Base-by-base conservation (phyloP, 35 echinoderm and acorn worm species). In the Ophiothrix spiculata region DNA sequence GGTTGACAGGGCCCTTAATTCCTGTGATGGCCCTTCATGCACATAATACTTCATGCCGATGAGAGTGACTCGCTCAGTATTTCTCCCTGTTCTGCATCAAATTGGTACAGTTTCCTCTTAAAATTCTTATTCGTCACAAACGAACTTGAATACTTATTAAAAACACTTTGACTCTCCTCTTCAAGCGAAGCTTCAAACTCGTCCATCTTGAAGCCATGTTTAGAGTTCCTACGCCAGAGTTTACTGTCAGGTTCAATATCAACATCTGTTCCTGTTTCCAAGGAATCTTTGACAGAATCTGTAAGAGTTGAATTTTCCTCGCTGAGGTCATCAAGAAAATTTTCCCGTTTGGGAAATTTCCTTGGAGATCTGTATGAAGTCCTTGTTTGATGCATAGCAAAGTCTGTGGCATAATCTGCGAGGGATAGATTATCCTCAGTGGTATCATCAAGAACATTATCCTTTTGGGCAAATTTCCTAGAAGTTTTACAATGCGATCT, bases 121-220 rank as follows among this genome's bases (percentile, higher is more conserved):
- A 34, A 84, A 0, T 36, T 54, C 33, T 84, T 37, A 60, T 84
- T 84, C 32, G 11, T 33, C 21, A 84, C 81, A 84, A 84, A 84
- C 10, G 81, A 84, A 3, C 35, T 37, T 35, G 81, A 54, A 64
- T 84, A 84, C 81, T 84, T 84, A 21, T 84, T 32, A 64, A 63
- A 84, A 11, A 84, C 81, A 35, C 45, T 37, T 32, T 63, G 42
- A 37, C 54, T 84, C 29, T 84, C 56, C 36, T 64, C 45, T 3
- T 84, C 21, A 4, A 69, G 4, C 33, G 31, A 13, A 45, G 40
- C 25, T 21, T 32, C 80, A 39, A 46, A 32, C 31, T 84, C 56
- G n/a, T 64, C 45, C 33, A 35, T 33, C 42, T 54, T 64, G 12
- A 64, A 56, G 33, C 81, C 33, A 39, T 31, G 41, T 56, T 34